These are phyloP conservation scores for Acrossocheilus wenchowensis DNA, from an alignment of 2,797 vertebrate genomes.

Conservation along the genomic window DNA sequence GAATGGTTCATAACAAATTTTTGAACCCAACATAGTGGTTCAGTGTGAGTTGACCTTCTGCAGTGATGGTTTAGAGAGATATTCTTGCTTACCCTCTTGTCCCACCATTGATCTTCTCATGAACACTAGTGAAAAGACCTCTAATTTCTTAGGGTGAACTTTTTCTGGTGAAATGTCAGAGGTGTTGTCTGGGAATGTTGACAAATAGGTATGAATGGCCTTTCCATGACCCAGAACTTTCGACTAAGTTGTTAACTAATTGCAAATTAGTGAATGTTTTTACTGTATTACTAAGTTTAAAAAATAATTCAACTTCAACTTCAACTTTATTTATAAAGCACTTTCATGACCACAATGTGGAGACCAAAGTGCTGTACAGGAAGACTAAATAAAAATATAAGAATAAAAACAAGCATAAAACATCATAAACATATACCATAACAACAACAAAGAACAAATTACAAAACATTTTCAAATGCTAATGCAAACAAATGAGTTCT, in stretches of 20 bases:
- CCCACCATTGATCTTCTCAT: neutral
- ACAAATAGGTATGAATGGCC: neutral
- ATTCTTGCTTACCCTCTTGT: neutral
- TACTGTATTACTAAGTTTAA: neutral
- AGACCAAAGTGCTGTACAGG: too few relatives aligned
- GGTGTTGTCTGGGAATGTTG: neutral
- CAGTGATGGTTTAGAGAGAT: neutral
- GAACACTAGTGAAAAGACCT: neutral
- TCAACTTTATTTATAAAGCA: too few relatives aligned
- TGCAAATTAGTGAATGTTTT: neutral
- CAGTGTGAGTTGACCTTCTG: slow-evolving; percentile 18
- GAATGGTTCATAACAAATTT: slow-evolving; percentile 9
- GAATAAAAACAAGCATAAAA: too few relatives aligned
- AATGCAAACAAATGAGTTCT: too few relatives aligned
- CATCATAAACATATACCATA: too few relatives aligned
- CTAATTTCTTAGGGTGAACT: neutral
- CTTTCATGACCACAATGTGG: too few relatives aligned
- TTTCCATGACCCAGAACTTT: neutral
- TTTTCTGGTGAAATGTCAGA: neutral
- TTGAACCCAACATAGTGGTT: neutral
- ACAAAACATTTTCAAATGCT: too few relatives aligned
- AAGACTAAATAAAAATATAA: too few relatives aligned
- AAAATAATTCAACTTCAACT: neutral
- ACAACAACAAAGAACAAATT: too few relatives aligned
- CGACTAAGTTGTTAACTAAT: neutral